These are phyloP conservation scores for Petaurus breviceps DNA, from an alignment of 2,113 vertebrate genomes.

Conservation along the genomic window DNA sequence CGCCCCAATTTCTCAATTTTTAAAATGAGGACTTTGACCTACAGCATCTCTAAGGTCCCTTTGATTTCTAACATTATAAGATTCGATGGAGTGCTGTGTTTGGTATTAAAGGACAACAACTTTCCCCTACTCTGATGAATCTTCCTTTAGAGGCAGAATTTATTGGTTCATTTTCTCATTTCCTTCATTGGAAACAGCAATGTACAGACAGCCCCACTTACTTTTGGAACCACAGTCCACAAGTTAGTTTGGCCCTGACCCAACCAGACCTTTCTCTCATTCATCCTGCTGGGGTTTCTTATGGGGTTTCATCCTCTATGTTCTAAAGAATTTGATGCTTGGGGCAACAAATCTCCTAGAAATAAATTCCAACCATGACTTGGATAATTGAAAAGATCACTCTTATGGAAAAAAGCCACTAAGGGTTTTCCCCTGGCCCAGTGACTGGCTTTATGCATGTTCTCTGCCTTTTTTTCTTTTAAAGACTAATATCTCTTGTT, in stretches of 20 bases:
- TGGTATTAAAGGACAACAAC: neutral
- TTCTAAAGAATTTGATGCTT: neutral
- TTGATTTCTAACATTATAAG: neutral
- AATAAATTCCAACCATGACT: neutral
- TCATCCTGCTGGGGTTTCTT: neutral
- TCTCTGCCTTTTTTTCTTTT: neutral
- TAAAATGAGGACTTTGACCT: neutral
- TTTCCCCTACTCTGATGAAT: neutral
- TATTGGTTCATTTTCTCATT: neutral
- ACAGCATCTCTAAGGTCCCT: neutral
- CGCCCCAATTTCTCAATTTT: neutral
- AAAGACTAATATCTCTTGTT: neutral
- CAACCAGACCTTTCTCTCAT: neutral
- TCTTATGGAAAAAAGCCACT: neutral
- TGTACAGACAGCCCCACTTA: neutral
- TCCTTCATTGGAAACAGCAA: neutral
- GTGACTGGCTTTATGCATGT: neutral
- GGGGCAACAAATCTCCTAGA: neutral
- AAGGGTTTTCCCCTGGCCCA: neutral
- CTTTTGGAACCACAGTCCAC: neutral
- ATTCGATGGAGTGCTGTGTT: neutral
- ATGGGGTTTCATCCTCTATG: neutral
- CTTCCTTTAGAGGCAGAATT: neutral
- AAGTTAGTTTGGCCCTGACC: neutral
- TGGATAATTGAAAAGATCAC: neutral